Conservation (phyloP, 2,113 vertebrate genomes). For the Gasterosteus aculeatus region DNA sequence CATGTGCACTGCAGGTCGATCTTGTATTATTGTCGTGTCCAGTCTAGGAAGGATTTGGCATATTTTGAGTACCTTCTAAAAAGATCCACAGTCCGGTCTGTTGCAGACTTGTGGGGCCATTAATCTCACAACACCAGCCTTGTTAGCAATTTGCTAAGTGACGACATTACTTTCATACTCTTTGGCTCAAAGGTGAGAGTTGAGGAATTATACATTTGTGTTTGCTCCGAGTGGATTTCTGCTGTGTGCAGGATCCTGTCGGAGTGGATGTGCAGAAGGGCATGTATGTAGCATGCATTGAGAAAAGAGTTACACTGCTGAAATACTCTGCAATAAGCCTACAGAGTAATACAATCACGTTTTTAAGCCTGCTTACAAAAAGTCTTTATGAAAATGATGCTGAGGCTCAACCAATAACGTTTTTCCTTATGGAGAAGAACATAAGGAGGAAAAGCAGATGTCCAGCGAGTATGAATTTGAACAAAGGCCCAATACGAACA, state of each 20-base stretch:
- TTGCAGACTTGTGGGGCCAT: slow-evolving; percentile 20
- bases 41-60: slow-evolving; percentile 52
- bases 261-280: slow-evolving; percentile 22
- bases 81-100: slow-evolving; percentile 29
- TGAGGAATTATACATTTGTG: slow-evolving; percentile 29
- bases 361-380: slow-evolving; percentile 44
- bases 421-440: slow-evolving; percentile 5
- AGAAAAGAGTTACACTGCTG: slow-evolving; percentile 24
- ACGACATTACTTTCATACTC: slow-evolving; percentile 53
- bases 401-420: slow-evolving; percentile 1
- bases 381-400: slow-evolving; percentile 53
- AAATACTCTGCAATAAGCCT: slow-evolving; percentile 34
- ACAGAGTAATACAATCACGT: slow-evolving; percentile 38
- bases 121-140: slow-evolving; percentile 58
- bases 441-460: slow-evolving; percentile 31
- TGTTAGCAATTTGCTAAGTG: slow-evolving; percentile 42
- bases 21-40: slow-evolving; percentile 52
- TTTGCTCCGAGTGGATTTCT: slow-evolving; percentile 13
- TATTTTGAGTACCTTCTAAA: slow-evolving; percentile 50
- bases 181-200: slow-evolving; percentile 29
- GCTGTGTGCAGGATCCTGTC: background rate
- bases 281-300: background rate
- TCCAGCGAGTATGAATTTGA: slow-evolving; percentile 10
- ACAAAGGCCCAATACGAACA: slow-evolving; percentile 3
- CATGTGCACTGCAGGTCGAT: slow-evolving; percentile 60